These are phyloP conservation scores for Bradypus variegatus DNA, from an alignment of 2,797 vertebrate genomes.

Conservation along the genomic window DNA sequence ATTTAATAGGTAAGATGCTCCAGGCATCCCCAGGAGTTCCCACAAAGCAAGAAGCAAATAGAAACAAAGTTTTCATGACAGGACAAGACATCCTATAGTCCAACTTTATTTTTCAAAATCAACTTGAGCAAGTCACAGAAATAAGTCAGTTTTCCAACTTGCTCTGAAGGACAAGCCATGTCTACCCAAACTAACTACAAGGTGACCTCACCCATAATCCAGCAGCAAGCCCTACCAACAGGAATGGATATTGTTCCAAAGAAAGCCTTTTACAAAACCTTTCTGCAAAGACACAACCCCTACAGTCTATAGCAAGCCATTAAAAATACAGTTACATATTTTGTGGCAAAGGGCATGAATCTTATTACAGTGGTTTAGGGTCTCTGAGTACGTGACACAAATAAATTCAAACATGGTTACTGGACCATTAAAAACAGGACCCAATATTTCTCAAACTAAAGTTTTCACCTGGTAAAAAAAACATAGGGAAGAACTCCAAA, in stretches of 20 bases:
- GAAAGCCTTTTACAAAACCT: not conserved
- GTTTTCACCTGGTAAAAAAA: not conserved
- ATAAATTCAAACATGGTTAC: not conserved
- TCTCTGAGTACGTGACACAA: not conserved
- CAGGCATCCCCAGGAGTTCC: not conserved
- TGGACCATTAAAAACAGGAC: not conserved
- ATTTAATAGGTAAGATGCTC: not conserved
- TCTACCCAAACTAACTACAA: not conserved
- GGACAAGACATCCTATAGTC: not conserved
- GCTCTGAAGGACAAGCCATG: not conserved
- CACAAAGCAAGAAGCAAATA: not conserved
- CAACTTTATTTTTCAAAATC: not conserved
- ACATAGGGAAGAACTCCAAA: not conserved
- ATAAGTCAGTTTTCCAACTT: not conserved
- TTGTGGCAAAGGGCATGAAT: not conserved
- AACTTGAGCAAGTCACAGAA: not conserved
- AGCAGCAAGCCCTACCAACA: not conserved
- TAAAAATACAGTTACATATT: slow-evolving; percentile 1
- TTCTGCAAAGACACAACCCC: not conserved
- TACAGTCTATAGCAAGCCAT: not conserved
- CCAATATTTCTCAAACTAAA: not conserved
- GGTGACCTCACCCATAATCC: not conserved
- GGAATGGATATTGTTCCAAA: not conserved
- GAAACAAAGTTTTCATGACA: not conserved
- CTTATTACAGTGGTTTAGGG: not conserved